These are phyloP conservation scores for Parasteatoda tepidariorum DNA, from an alignment of 1,140 invertebrate genomes.

Conservation along the genomic window DNA sequence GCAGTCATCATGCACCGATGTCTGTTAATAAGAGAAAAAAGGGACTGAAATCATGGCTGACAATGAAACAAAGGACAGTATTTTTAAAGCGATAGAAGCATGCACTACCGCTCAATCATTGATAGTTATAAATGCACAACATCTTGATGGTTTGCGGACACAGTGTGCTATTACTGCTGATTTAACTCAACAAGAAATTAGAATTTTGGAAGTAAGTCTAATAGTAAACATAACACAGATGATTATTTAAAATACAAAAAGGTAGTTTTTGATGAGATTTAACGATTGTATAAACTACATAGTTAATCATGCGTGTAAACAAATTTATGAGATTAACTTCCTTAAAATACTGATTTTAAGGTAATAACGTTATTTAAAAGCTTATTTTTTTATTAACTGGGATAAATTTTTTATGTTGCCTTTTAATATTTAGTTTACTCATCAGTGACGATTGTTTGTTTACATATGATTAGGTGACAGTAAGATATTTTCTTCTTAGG, in stretches of 20 bases:
- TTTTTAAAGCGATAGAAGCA: conserved; percentile 66
- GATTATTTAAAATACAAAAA: conserved; percentile 5
- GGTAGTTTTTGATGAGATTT: too few relatives aligned
- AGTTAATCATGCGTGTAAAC: too few relatives aligned
- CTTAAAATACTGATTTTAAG: too few relatives aligned
- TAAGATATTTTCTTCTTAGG: too few relatives aligned
- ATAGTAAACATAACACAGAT: background rate
- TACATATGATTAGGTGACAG: too few relatives aligned
- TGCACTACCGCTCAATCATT: conserved; percentile 80
- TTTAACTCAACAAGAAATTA: conserved; percentile 94
- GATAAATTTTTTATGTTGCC: too few relatives aligned
- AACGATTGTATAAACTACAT: too few relatives aligned
- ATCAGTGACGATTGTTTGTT: too few relatives aligned
- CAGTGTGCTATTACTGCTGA: conserved; percentile 91
- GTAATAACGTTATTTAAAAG: too few relatives aligned
- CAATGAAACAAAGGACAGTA: conserved; percentile 64
- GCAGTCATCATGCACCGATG: conserved; percentile 58
- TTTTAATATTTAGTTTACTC: too few relatives aligned
- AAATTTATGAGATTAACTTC: too few relatives aligned
- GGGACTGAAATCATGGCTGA: conserved; percentile 63
- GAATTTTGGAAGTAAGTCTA: conserved; percentile 84
- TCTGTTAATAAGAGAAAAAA: conserved; percentile 31
- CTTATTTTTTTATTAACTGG: too few relatives aligned
- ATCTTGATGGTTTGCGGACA: conserved; percentile 89
- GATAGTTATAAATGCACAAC: conserved; percentile 93